Conservation (phyloP, 2,888 invertebrate species). For the Chelonus formosanus region DNA sequence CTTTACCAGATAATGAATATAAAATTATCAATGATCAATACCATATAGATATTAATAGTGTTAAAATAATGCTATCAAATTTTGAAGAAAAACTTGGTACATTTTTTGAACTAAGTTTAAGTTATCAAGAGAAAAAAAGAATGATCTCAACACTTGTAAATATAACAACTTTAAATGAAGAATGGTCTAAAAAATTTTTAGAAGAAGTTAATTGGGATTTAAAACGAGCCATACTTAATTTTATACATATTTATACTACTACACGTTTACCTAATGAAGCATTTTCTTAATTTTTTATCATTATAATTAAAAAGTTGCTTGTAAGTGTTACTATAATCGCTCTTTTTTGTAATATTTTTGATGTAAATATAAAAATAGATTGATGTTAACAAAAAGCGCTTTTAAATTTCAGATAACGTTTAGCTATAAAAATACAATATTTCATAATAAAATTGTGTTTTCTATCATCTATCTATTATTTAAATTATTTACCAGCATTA, state of each 20-base stretch:
- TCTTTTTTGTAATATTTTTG: background rate
- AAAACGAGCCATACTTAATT: slow-evolving; percentile 46
- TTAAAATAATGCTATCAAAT: slow-evolving; percentile 36
- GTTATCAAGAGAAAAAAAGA: slow-evolving; percentile 42
- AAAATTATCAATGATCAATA: slow-evolving; percentile 76
- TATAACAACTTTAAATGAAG: slow-evolving; percentile 47
- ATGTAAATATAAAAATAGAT: background rate
- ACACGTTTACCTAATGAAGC: slow-evolving; percentile 42
- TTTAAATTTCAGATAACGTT: too few species aligned
- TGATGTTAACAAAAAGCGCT: too few species aligned
- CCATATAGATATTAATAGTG: slow-evolving; percentile 63
- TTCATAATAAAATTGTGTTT: too few species aligned
- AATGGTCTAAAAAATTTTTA: slow-evolving; percentile 47
- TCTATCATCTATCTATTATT: too few species aligned
- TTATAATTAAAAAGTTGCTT: background rate
- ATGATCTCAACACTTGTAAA: slow-evolving; percentile 43
- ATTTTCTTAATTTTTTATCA: slow-evolving; percentile 32
- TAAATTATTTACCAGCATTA: too few species aligned
- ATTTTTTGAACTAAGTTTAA: slow-evolving; percentile 7
- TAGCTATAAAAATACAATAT: too few species aligned
- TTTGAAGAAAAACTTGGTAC: slow-evolving; percentile 33
- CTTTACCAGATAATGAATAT: slow-evolving; percentile 67
- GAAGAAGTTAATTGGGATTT: slow-evolving; percentile 48
- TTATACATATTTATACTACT: slow-evolving; percentile 46
- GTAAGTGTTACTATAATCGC: background rate